phyloP scores from a whole-genome alignment of 2,888 invertebrate genomes.

The Drosophila prolongata region DNA sequence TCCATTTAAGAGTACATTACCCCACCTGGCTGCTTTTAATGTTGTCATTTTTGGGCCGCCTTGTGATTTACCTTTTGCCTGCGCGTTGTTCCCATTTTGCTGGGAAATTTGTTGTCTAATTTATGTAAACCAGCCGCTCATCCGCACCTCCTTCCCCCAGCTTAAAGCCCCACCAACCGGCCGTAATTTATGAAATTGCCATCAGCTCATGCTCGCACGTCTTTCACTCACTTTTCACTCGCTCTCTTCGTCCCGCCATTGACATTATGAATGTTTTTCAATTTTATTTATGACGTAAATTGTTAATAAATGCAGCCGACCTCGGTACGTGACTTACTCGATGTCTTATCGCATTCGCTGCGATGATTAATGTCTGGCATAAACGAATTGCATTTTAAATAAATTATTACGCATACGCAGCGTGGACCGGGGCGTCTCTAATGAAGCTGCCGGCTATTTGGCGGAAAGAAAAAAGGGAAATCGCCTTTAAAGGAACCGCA shows the following conservation, averaged over 20 bases:
- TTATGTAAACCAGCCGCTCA: constrained; percentile 48
- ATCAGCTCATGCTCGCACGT: constrained; percentile 62
- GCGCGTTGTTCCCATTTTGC: constrained; percentile 60
- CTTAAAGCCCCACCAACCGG: background rate
- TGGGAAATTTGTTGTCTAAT: constrained; percentile 74
- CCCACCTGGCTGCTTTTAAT: constrained; percentile 28
- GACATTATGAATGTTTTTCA: constrained; percentile 75
- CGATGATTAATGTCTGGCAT: constrained; percentile 70
- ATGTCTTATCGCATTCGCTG: constrained; percentile 47
- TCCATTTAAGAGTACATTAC: constrained; percentile 18
- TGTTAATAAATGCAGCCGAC: constrained; percentile 73
- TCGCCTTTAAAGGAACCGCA: constrained; percentile 23
- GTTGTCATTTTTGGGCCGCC: constrained; percentile 41
- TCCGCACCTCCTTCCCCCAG: constrained; percentile 6
- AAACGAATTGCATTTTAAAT: constrained; percentile 76
- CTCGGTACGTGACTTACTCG: constrained; percentile 41
- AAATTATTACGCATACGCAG: constrained; percentile 71
- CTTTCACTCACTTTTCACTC: constrained; percentile 26
- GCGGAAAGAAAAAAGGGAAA: constrained; percentile 6
- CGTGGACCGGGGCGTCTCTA: constrained; percentile 59
- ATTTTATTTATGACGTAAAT: constrained; percentile 74
- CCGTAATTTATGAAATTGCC: constrained; percentile 57
- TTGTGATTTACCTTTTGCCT: constrained; percentile 63
- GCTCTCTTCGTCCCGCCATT: constrained; percentile 22
- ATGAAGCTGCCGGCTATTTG: constrained; percentile 73